Evolutionary conservation across 2,113 vertebrate genomes (phyloP), one percentile per base, ranked within the genome.

Genomic region (Chloroceryle aenea): DNA sequence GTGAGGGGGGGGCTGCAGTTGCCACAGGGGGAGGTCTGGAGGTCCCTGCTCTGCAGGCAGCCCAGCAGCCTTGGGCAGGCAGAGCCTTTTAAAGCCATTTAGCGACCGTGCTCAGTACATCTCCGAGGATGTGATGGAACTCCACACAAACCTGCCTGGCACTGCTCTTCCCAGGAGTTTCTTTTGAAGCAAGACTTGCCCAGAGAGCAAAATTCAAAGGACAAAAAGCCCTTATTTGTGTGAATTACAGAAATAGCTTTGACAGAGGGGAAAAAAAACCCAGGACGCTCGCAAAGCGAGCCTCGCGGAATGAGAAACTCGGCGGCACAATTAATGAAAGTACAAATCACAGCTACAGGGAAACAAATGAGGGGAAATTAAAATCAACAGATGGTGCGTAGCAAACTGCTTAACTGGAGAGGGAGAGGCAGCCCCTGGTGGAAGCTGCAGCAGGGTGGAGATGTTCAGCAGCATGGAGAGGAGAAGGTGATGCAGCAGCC

Each of bases 361-460:
- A 81, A 91, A 45, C 50, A 79, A 63, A 63, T 16, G 5, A 19
- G 1, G 68, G 91, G 61, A 9, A 68, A 72, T 6, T 15, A 20
- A 58, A 78, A 48, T 9, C 95, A 56, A 23, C 93, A 96, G 96
- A 91, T 78, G 97, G 92, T 26, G 62, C 74, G 42, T 25, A 27
- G 73, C 38, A 73, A 90, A 58, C 42, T 11, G 85, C 67, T 42
- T 15, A 2, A 38, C 11, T 12, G 66, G 87, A 12, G 63, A 7
- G 69, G 75, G 56, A 74, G 55, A 62, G 48, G 56, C 53, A 23
- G 43, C 4, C 17, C 9, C 29, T 10, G 68, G 50, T 43, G 84
- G 56, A 11, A 80, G 58, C 42, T 17, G 23, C 66, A 15, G 50
- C 47, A 7, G 3, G 7, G 45, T 29, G 40, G 85, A 82, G 89